Base-by-base conservation (phyloP, 2,888 invertebrate species). In the Hyppa rectilinea region DNA sequence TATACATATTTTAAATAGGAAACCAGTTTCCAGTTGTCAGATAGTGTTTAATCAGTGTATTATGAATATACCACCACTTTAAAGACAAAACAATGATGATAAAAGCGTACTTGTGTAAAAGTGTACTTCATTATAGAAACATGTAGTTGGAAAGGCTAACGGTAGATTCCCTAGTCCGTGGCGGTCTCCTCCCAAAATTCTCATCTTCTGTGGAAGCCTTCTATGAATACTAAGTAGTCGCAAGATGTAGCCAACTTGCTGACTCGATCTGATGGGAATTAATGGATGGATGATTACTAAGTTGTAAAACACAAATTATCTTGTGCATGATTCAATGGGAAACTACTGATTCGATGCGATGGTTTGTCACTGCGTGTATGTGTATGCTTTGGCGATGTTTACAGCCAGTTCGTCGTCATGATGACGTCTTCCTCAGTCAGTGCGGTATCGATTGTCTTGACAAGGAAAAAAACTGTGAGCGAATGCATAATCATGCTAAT, bases 181-280 rank as follows among this genome's bases (percentile, higher is more conserved):
- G 43, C 52, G 29, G 61, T 60, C 68, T 80, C 52, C 36, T 55
- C 45, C 74, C 81, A 79, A 77, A 72, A 80, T 76, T 73, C 69
- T 71, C 65, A 66, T 67, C 64, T 65, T 71, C 73, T 50, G 55
- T 38, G 53, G 52, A 40, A 55, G 38, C 43, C 56, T 70, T 31
- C 38, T 58, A 55, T 66, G 72, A 71, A 84, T 81, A 73, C 69
- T 75, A 72, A 72, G 65, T 65, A 58, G 59, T 62, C 31, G 31
- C 58, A 47, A 70, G 72, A 60, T 58, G 63, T 69, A 67, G 47
- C 43, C 58, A 80, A 60, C 45, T 75, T 76, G 71, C 43, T 75
- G 78, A 81, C 72, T 79, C 61, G 66, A 67, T 81, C 72, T 62
- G 78, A 79, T 79, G 77, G 82, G 72, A 72, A 81, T 79, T 61